Conservation (phyloP, 2,113 vertebrate genomes). For the Poeciliopsis prolifica region DNA sequence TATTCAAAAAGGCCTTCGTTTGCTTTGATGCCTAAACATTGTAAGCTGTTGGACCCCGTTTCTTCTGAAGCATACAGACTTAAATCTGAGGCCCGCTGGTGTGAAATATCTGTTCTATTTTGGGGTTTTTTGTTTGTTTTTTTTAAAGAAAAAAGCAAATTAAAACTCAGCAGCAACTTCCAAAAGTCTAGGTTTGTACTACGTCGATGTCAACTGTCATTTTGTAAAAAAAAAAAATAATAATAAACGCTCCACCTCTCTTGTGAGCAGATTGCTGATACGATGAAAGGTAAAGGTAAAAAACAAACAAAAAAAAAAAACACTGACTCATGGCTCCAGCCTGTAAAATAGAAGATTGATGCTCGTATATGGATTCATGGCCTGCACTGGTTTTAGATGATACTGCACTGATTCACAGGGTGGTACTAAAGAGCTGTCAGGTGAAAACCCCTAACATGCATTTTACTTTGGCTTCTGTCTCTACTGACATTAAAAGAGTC, state of each 20-base stretch:
- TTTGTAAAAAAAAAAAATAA: constrained; percentile 1
- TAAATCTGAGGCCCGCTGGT: constrained; percentile 56
- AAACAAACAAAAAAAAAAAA: not conserved
- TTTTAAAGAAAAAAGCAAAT: not conserved
- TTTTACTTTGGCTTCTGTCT: not conserved
- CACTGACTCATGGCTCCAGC: not conserved
- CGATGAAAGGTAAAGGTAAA: not conserved
- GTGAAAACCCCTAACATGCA: not conserved
- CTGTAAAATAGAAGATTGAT: not conserved
- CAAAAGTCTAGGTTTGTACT: not conserved
- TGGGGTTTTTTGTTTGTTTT: too few relatives aligned
- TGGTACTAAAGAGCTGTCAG: not conserved
- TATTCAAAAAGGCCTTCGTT: constrained; percentile 5
- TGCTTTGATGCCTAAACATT: constrained; percentile 14
- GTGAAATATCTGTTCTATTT: not conserved
- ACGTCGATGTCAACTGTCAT: not conserved
- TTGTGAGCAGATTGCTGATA: not conserved
- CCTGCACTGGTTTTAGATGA: constrained; percentile 6
- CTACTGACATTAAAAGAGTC: too few relatives aligned
- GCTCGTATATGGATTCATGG: too few relatives aligned
- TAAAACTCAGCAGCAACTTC: not conserved
- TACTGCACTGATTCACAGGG: not conserved
- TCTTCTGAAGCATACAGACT: constrained; percentile 10
- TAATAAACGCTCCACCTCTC: not conserved
- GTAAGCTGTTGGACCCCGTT: not conserved